phyloP scores from a whole-genome alignment of 2,888 invertebrate genomes.

The Sthenelais limicola region DNA sequence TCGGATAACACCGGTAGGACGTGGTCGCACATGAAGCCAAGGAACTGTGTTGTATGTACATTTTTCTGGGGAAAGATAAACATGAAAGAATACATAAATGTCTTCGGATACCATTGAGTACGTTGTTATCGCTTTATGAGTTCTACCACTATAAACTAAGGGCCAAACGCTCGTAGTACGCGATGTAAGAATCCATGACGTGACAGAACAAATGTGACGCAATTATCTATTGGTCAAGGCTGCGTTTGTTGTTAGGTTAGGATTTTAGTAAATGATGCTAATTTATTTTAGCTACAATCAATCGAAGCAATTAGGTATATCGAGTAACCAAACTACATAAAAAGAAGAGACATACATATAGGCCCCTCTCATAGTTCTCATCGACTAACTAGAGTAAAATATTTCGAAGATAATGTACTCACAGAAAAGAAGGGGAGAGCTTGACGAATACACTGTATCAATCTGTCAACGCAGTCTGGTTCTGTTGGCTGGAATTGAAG shows the following conservation, averaged over 20 bases:
- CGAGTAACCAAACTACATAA: too few species aligned
- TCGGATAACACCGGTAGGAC: slow-evolving; percentile 79
- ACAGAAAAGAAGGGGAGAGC: slow-evolving; percentile 91
- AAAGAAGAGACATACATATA: too few species aligned
- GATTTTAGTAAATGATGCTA: too few species aligned
- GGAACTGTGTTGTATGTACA: slow-evolving; percentile 88
- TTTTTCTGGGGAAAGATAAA: slow-evolving; percentile 83
- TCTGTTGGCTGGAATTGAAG: slow-evolving; percentile 69
- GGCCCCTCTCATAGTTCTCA: too few species aligned
- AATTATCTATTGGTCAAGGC: too few species aligned
- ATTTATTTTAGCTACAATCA: too few species aligned
- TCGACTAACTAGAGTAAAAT: too few species aligned
- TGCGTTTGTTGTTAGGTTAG: too few species aligned
- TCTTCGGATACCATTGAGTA: not conserved
- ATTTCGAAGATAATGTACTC: slow-evolving; percentile 75
- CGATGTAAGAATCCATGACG: too few species aligned
- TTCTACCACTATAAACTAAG: not conserved
- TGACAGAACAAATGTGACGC: too few species aligned
- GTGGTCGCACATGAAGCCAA: slow-evolving; percentile 87
- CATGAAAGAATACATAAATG: slow-evolving; percentile 19
- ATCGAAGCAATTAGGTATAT: too few species aligned
- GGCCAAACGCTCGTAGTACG: too few species aligned
- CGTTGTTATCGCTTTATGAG: not conserved
- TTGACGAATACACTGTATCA: slow-evolving; percentile 89
- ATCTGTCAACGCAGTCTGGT: slow-evolving; percentile 77